Base-by-base conservation (phyloP, 2,113 vertebrate genomes). In the Antidorcas marsupialis region DNA sequence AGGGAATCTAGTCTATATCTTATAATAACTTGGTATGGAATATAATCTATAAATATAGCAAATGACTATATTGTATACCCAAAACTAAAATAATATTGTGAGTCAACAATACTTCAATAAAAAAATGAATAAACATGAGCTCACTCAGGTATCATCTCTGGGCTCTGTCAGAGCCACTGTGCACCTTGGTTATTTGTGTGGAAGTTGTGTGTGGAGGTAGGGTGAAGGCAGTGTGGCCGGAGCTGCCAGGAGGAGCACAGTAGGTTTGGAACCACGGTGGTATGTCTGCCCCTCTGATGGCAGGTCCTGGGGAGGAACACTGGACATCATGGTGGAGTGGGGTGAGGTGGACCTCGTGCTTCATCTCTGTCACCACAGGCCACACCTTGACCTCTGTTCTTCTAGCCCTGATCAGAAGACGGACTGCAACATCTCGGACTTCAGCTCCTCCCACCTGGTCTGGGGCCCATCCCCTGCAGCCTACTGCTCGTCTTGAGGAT, bases 321-420 rank as follows among this genome's bases (percentile, higher is more conserved):
- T 3, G 28, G 59, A 6, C 27, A 13, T 15, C 14, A 8, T 0
- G 0, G 21, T 11, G 33, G 21, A n/a, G 21, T 64, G 15, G 19
- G 27, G 39, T 1, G 30, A 11, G n/a, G 21, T n/a, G 57, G 50
- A 11, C 53, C 39, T 28, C 43, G 3, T 2, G 39, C 19, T 62
- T 60, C 50, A 19, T 55, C 28, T 84, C 27, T 94, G 55, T 94
- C 78, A 57, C 88, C 94, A 57, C 33, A 36, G 50, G 78, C 52
- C n/a, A 87, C 23, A 79, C 30, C 76, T 90, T 89, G 52, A 91
- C 47, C 93, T 89, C 52, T 13, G 82, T 13, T 94, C 33, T 45
- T 71, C 52, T 33, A 33, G 36, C 83, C 64, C 87, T 43, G 19
- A 67, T 67, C 36, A 43, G 19, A 43, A 50, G 25, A 25, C 1